Evolutionary conservation across 92 coral and sea anemone genomes (phyloP), one percentile per base, ranked within the genome.

Genomic region (Umimayanthus kanabou): DNA sequence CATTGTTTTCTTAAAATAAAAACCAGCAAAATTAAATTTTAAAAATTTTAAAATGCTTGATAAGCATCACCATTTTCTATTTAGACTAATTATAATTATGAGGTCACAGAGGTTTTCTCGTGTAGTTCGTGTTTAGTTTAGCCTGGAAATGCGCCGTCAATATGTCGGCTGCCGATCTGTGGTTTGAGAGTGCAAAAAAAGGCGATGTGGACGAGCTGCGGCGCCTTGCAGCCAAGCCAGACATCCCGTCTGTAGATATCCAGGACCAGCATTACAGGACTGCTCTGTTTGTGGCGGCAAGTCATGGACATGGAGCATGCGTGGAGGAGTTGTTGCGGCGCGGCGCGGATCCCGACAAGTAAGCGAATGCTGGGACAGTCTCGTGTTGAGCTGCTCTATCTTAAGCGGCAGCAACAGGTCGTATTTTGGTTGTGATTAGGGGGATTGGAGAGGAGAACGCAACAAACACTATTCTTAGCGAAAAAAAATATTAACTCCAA

Each of bases 271-370:
- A 87, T 42, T 80, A 89, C 85, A 85, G 91, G 26, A 93, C 98
- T 14, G 96, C 95, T 25, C 87, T 96, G 71, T 93, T 81, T 88
- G 61, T 94, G 39, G 98, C 96, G 37, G 95, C 95, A 1, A 85
- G 87, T 84, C 81, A 85, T 20, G 98, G 98, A 10, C 89, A 89
- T 47, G 71, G 64, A 26, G 91, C 80, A 28, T 92, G 96, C 86
- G 96, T 92, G 43, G 90, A 88, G 85, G 89, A 85, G 67, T 90
- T 96, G 64, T 72, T 96, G 79, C 84, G 90, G 50, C 91, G 67
- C 72, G 98, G 98, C 20, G 98, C 98, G 7, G 76, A 43, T 80
- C 87, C 87, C 4, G 45, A 83, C 87, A 83, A 70, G 87, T 83
- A 83, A 83, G 87, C 74, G 40, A 40, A 47, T 25, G 23, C 15